A percentile compares a stretch with the other conserved stretches of the same genome.
Evolutionary conservation across 1,140 invertebrate genomes (phyloP).

Genomic region (Cephus cinctus): DNA sequence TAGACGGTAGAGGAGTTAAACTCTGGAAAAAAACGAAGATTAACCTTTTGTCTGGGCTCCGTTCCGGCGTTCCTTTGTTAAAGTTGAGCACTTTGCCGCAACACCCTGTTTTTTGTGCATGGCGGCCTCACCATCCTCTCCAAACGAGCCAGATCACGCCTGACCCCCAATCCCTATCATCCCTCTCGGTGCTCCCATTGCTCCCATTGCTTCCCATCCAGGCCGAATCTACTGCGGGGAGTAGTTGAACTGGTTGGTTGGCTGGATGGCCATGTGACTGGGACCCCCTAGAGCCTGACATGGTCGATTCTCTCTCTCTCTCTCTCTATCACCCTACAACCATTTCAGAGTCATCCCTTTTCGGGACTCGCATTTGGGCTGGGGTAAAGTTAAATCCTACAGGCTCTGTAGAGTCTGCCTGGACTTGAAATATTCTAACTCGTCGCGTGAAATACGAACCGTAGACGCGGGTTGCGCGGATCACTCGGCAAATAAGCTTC

Average conservation of each 20-base stretch:
- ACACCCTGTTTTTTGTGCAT: slow-evolving; percentile 50
- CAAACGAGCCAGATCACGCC: neutral
- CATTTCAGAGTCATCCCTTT: neutral
- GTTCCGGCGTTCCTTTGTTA: slow-evolving; percentile 44
- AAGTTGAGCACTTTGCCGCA: slow-evolving; percentile 48
- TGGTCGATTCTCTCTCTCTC: too few species aligned
- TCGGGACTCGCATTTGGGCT: neutral
- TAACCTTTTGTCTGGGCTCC: slow-evolving; percentile 49
- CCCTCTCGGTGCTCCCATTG: slow-evolving; percentile 10
- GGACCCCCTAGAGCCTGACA: too few species aligned
- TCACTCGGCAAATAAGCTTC: neutral
- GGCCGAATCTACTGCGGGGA: too few species aligned
- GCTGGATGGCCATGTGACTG: too few species aligned
- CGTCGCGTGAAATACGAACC: neutral
- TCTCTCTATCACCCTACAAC: too few species aligned
- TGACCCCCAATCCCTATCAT: slow-evolving; percentile 10
- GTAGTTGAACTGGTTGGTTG: too few species aligned
- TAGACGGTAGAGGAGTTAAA: slow-evolving; percentile 43
- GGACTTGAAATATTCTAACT: slow-evolving; percentile 29
- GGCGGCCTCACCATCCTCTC: slow-evolving; percentile 11
- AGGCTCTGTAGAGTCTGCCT: slow-evolving; percentile 23
- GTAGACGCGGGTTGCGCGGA: neutral
- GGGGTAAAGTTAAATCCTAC: slow-evolving; percentile 37
- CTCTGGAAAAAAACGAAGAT: slow-evolving; percentile 42
- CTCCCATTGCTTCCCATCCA: slow-evolving; percentile 15